Conservation (phyloP, 2,797 vertebrate genomes). For the Neomorphus geoffroyi region DNA sequence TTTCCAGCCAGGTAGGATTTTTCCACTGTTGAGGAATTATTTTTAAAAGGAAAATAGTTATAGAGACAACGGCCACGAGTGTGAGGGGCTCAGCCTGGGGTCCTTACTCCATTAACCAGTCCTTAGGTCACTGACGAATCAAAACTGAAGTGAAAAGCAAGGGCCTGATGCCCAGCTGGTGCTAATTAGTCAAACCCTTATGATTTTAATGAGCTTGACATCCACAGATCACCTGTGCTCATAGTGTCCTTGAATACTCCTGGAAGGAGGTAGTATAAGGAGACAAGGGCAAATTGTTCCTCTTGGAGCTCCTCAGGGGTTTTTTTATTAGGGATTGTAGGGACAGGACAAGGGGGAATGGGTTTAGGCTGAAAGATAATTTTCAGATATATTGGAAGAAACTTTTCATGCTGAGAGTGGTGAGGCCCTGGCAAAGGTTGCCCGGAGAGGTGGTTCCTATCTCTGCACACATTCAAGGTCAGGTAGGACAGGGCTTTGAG, state of each 20-base stretch:
- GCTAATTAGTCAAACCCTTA: neutral
- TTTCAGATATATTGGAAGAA: too few species aligned
- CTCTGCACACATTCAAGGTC: too few species aligned
- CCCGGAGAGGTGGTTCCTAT: too few species aligned
- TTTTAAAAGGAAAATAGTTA: neutral
- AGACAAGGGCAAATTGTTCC: neutral
- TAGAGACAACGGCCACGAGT: accelerated
- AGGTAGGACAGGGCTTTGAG: too few species aligned
- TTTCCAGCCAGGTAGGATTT: neutral
- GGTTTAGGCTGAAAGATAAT: too few species aligned
- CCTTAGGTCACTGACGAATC: neutral
- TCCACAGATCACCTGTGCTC: neutral
- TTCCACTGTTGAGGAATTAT: neutral
- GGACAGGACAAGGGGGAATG: too few species aligned
- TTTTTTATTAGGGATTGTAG: too few species aligned
- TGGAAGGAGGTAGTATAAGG: neutral
- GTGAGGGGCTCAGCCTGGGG: neutral
- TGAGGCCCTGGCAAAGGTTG: too few species aligned
- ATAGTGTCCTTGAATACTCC: neutral
- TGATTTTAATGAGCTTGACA: neutral
- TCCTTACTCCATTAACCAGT: neutral
- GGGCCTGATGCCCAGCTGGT: neutral
- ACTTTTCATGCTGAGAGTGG: too few species aligned
- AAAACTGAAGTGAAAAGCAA: neutral
- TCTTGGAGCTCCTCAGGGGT: neutral